Percentiles rank a stretch among this genome's conserved stretches.
Conservation (phyloP, 1,140 invertebrate species). For the Triops cancriformis region DNA sequence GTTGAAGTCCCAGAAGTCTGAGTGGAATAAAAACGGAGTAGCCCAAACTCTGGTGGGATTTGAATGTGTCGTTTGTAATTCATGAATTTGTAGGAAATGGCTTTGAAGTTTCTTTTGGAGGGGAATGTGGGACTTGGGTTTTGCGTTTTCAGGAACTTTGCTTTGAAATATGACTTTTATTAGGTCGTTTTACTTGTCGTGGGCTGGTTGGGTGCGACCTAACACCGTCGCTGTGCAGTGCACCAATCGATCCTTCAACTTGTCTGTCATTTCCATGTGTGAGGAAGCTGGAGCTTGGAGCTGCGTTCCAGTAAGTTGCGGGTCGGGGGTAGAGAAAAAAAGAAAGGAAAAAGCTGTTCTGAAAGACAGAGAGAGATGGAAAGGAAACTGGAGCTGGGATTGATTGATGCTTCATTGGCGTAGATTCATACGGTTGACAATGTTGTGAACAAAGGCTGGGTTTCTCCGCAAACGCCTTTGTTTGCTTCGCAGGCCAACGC, state of each 20-base stretch:
- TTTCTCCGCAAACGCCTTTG: neutral
- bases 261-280: conserved; percentile 6
- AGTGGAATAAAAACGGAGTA: too few species aligned
- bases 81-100: too few species aligned
- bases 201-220: conserved; percentile 2
- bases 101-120: neutral
- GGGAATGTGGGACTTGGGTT: neutral
- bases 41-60: too few species aligned
- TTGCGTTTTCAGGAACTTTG: neutral
- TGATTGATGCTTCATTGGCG: neutral
- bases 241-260: conserved; percentile 1
- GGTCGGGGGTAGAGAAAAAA: neutral
- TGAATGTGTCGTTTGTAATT: too few species aligned
- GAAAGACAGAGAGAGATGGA: neutral
- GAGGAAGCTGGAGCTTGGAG: neutral
- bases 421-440: neutral
- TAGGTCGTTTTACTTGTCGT: conserved; percentile 1
- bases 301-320: neutral
- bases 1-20: too few species aligned
- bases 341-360: neutral
- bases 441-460: neutral
- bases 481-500: neutral
- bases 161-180: neutral
- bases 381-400: neutral
- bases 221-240: neutral